These are phyloP conservation scores for Ammodramus savannarum DNA, from an alignment of 2,113 vertebrate species.

Conservation along the genomic window DNA sequence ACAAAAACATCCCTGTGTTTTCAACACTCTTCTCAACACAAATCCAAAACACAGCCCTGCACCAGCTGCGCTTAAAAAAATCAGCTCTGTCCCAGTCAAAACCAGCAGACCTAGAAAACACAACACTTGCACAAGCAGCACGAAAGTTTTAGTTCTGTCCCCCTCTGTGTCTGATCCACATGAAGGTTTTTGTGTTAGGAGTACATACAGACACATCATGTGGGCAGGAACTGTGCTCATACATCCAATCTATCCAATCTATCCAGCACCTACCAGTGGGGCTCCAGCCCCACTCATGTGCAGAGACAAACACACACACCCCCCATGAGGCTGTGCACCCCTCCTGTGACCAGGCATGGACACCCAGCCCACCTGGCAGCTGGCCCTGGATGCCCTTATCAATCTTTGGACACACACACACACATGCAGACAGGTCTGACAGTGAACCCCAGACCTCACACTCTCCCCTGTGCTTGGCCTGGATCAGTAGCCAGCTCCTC, in stretches of 20 bases:
- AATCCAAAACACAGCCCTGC: background rate
- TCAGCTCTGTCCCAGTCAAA: background rate
- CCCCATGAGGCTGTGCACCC: background rate
- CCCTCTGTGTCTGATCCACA: background rate
- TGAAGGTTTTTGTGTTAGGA: background rate
- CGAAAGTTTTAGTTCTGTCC: background rate
- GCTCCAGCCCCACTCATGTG: background rate
- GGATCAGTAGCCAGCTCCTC: background rate
- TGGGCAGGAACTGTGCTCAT: background rate
- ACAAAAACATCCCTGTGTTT: background rate
- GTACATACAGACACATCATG: too few relatives aligned
- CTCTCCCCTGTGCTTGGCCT: background rate
- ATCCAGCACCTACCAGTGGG: background rate
- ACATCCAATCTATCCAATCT: background rate
- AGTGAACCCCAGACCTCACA: background rate
- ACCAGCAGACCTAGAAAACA: background rate
- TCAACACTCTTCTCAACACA: background rate
- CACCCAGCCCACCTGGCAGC: background rate
- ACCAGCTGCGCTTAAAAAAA: background rate
- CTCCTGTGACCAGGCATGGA: background rate
- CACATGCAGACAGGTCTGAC: background rate
- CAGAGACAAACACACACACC: background rate
- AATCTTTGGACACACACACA: background rate
- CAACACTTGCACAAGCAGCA: background rate
- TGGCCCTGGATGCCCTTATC: background rate